Evolutionary conservation across 2,888 invertebrate species (phyloP), one percentile per base, ranked within the genome.

Genomic region (Parnassius mnemosyne): DNA sequence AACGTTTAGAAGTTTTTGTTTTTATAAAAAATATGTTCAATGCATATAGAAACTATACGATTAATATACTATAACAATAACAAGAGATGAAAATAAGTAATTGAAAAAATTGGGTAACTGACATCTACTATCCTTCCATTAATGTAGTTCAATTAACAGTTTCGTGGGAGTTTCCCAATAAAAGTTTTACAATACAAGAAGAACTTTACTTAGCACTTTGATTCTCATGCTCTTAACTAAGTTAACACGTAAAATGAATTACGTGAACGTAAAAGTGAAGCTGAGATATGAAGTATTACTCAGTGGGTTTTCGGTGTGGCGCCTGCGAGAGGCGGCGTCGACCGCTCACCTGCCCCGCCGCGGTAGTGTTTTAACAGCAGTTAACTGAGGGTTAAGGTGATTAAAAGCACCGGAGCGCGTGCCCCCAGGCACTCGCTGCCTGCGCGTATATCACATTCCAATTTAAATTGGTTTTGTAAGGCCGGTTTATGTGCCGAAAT

Each of bases 391-490:
- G 77, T 80, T 77, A 78, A 85, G 84, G 82, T 88, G 87, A 89
- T 89, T 89, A 89, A 85, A 84, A 80, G 77, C 74, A 74, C 69
- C 74, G 75, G 77, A 72, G 74, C 66, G 65, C 88, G 87, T 85
- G 86, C 88, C 88, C 74, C 70, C 72, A 74, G 86, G 83, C 78
- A 64, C 68, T 68, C 69, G 70, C 75, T 77, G 78, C 76, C 80
- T 81, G 79, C 78, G 81, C 84, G 84, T 89, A 88, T 85, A 89
- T 89, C 89, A 89, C 90, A 91, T 91, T 90, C 90, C 90, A 82
- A 86, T 89, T 87, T 87, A 89, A 90, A 91, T 91, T 90, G 87
- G 87, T 89, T 91, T 89, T 84, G 76, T 82, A 76, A 78, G 75
- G 78, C 74, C 75, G 76, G 80, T 80, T 82, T 83, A 79, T 83